phyloP scores from a whole-genome alignment of 1,140 invertebrate species.

The Orussus abietinus region DNA sequence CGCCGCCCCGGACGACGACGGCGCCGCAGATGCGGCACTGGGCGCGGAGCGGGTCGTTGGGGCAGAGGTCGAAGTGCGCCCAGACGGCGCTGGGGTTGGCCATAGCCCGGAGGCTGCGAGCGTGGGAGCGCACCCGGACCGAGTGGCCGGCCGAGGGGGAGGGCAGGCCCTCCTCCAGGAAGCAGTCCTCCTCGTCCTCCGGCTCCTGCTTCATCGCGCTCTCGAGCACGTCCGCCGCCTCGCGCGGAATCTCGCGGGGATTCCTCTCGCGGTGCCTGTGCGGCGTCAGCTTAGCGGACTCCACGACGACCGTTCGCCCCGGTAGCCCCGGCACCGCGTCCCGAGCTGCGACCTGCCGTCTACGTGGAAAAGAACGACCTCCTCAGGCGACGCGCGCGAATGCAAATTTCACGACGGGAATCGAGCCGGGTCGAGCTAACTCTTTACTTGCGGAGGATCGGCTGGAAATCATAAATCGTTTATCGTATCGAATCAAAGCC shows the following conservation, averaged over 20 bases:
- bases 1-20: constrained; percentile 48
- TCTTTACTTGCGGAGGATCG: too few relatives aligned
- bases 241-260: neutral
- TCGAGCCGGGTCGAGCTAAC: too few relatives aligned
- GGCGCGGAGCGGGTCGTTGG: constrained; percentile 46
- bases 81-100: constrained; percentile 52
- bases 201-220: constrained; percentile 45
- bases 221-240: constrained; percentile 13
- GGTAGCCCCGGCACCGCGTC: neutral
- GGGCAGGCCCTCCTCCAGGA: constrained; percentile 28
- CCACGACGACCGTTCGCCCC: constrained; percentile 1
- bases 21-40: constrained; percentile 50
- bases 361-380: too few relatives aligned
- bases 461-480: too few relatives aligned
- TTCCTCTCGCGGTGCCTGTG: constrained; percentile 12
- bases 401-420: too few relatives aligned
- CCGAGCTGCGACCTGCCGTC: too few relatives aligned
- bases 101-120: constrained; percentile 47
- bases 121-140: constrained; percentile 44
- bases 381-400: too few relatives aligned
- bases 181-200: constrained; percentile 42
- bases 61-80: constrained; percentile 49
- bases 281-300: constrained; percentile 20
- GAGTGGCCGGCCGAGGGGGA: constrained; percentile 15
- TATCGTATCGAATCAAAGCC: too few relatives aligned